Evolutionary conservation across 2,888 invertebrate species (phyloP), one percentile per base, ranked within the genome.

Genomic region (Apoderus coryli): DNA sequence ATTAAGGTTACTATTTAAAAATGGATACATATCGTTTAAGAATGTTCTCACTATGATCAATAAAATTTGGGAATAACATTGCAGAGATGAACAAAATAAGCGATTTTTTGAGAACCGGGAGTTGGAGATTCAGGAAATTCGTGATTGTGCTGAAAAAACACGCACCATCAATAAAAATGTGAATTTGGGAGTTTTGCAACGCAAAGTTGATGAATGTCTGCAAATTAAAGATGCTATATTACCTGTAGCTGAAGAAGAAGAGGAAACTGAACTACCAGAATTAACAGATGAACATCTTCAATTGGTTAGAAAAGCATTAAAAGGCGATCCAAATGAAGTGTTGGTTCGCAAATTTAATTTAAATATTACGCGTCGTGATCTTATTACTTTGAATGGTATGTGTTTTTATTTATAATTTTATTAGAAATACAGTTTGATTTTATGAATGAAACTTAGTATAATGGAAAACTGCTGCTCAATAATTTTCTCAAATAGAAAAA

Each of bases 341-440:
- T 57, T 85, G 4, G 66, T 69, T 2, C 66, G 67, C 1, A 67
- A 67, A 40, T 68, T 67, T 42, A 65, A 61, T 41, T 44, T 80
- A 15, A 65, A 64, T 35, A 73, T 89, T 10, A 73, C 70, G 0
- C 58, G 86, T 33, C 70, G 72, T 27, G 95, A 96, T 53, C 68
- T 96, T 10, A 65, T 70, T 37, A 92, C 93, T 0, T 58, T 98
- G 11, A 57, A 67, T 0, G 81, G 80, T n/a, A n/a, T n/a, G n/a
- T n/a, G n/a, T n/a, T n/a, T n/a, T n/a, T n/a, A n/a, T n/a, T n/a
- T n/a, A n/a, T n/a, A n/a, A n/a, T n/a, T n/a, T n/a, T n/a, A n/a
- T n/a, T n/a, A n/a, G n/a, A n/a, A n/a, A n/a, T n/a, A n/a, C n/a
- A n/a, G n/a, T n/a, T n/a, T n/a, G n/a, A n/a, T n/a, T n/a, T n/a